Conservation (phyloP, 1,140 invertebrate species). For the Hormaphis cornu region DNA sequence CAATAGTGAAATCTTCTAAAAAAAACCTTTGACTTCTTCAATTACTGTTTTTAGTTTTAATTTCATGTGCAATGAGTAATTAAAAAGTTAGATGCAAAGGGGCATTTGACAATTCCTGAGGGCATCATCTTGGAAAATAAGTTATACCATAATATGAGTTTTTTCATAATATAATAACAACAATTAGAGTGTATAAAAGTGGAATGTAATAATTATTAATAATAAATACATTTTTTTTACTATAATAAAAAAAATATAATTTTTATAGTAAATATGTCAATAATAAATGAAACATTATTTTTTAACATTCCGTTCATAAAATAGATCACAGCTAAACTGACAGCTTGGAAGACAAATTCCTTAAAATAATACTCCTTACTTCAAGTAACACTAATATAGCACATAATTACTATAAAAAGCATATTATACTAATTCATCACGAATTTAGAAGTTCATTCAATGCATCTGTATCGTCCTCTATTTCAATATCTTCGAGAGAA, state of each 20-base stretch:
- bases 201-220: not conserved
- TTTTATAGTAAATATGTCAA: constrained; percentile 4
- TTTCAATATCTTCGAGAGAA: constrained; percentile 47
- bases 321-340: constrained; percentile 11
- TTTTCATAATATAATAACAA: too few relatives aligned
- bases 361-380: not conserved
- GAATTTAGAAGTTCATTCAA: constrained; percentile 42
- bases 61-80: too few relatives aligned
- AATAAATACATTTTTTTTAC: constrained; percentile 11
- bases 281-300: not conserved
- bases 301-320: constrained; percentile 4
- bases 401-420: too few relatives aligned
- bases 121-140: too few relatives aligned
- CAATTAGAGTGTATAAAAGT: not conserved
- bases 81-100: too few relatives aligned
- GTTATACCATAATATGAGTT: too few relatives aligned
- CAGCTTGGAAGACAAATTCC: constrained; percentile 15
- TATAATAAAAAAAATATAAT: not conserved
- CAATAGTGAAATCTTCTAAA: too few relatives aligned
- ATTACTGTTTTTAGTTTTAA: too few relatives aligned
- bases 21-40: too few relatives aligned
- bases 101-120: too few relatives aligned
- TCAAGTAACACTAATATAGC: too few relatives aligned
- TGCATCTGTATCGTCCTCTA: constrained; percentile 47
- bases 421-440: not conserved